Percentiles rank a stretch among this genome's conserved stretches.
phyloP scores from a whole-genome alignment of 2,888 invertebrate genomes.

The Pharmacophagus antenor region DNA sequence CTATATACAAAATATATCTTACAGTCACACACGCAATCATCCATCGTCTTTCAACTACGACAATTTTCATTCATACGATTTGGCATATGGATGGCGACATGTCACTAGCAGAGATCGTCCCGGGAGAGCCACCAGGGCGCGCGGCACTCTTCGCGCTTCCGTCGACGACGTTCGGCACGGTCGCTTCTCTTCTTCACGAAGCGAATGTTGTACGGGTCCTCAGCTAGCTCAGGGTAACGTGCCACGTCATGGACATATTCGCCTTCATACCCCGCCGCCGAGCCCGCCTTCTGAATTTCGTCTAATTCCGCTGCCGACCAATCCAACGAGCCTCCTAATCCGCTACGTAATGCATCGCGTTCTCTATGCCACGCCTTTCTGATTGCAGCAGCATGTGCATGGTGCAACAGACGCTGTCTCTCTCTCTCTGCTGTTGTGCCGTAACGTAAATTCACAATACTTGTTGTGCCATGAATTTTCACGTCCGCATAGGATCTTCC shows the following conservation, averaged over 20 bases:
- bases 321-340: conserved; percentile 88
- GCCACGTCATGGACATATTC: conserved; percentile 95
- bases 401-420: conserved; percentile 92
- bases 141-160: conserved; percentile 82
- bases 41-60: conserved; percentile 60
- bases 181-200: conserved; percentile 91
- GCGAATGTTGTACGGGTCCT: conserved; percentile 96
- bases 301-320: conserved; percentile 95
- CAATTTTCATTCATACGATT: conserved; percentile 71
- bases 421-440: conserved; percentile 96
- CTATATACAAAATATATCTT: conserved; percentile 79
- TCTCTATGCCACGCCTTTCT: conserved; percentile 97
- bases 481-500: conserved; percentile 91
- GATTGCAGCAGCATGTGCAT: conserved; percentile 92
- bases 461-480: conserved; percentile 94
- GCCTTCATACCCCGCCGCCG: conserved; percentile 92
- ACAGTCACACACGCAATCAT: conserved; percentile 62
- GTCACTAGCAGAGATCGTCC: conserved; percentile 72
- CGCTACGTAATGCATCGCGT: conserved; percentile 89
- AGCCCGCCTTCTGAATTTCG: conserved; percentile 92
- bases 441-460: conserved; percentile 95
- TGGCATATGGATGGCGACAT: conserved; percentile 78
- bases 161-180: conserved; percentile 85
- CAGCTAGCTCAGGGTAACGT: conserved; percentile 94
- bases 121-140: conserved; percentile 76